Base-by-base conservation (phyloP, 2,797 vertebrate species). In the Arrhamphus sclerolepis region DNA sequence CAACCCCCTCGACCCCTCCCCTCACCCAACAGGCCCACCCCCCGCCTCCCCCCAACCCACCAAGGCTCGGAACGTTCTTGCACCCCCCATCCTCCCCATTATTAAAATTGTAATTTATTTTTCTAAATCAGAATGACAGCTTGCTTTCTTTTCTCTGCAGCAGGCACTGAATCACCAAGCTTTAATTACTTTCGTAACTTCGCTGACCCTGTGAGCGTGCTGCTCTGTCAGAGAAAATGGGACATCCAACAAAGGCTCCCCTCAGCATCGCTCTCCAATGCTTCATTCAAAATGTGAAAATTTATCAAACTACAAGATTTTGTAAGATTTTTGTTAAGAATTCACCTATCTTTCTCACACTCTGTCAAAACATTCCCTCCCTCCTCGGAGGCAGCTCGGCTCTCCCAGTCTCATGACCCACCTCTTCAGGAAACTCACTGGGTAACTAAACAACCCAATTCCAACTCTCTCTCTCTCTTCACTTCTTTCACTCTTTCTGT, bases 171-270 rank as follows among this genome's bases (percentile, higher is more conserved):
- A 90, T 91, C 91, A 92, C 90, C 82, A 55, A 89, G 91, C 94
- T 96, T 96, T 98, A 98, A 99, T 98, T 98, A 97, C 92, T 98
- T 96, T 93, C 94, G 92, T 95, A 96, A 98, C 95, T 98, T 97
- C 87, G 84, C 89, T 93, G 92, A 93, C 93, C 92, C 92, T 87
- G 86, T 83, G 84, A 89, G 89, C 86, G 80, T 29, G 75, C 82
- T 74, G 86, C 89, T 89, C 89, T 74, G 82, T 70, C 56, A 64
- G 82, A 89, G 89, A 91, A 92, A 91, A 92, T 86, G 82, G 91
- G 86, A 85, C 84, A 87, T 83, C 83, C 82, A 88, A 93, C 92
- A 92, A 93, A 93, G 86, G 88, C 81, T 80, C 83, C 70, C 81
- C 83, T 62, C 80, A 78, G 79, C 89, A 80, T 65, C 68, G 44